phyloP scores from a whole-genome alignment of 1,140 invertebrate genomes.

The Diorhabda elongata region DNA sequence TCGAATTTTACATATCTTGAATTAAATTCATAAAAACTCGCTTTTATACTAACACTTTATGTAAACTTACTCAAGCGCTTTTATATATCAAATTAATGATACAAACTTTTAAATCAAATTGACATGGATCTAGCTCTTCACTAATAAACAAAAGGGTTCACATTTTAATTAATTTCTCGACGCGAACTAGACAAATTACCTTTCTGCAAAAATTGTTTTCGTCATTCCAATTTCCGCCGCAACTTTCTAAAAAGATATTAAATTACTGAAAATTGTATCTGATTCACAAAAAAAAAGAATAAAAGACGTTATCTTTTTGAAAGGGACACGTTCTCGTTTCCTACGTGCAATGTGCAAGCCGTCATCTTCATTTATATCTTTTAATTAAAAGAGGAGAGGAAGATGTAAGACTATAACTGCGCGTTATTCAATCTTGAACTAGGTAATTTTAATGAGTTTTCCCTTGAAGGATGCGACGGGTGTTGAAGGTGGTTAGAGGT shows the following conservation, averaged over 20 bases:
- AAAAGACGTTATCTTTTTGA: background rate
- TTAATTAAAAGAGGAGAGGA: constrained; percentile 8
- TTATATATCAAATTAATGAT: too few species aligned
- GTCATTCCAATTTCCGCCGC: background rate
- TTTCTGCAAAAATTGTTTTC: background rate
- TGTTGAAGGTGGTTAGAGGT: too few species aligned
- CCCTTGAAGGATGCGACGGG: too few species aligned
- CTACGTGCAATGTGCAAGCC: constrained; percentile 8
- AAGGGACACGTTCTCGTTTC: constrained; percentile 1
- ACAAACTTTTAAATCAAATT: too few species aligned
- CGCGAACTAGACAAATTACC: background rate
- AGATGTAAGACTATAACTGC: background rate
- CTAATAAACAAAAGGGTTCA: too few species aligned
- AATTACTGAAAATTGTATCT: constrained; percentile 10
- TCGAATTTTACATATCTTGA: too few species aligned
- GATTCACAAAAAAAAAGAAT: background rate
- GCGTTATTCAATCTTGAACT: background rate
- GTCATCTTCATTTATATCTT: constrained; percentile 9
- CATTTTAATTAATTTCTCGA: background rate
- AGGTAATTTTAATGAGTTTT: background rate
- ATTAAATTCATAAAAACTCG: too few species aligned
- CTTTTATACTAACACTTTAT: too few species aligned
- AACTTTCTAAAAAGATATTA: constrained; percentile 4
- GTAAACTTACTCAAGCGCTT: too few species aligned
- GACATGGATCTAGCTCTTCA: too few species aligned